Conservation (phyloP, 1,140 invertebrate species). For the Atta cephalotes region DNA sequence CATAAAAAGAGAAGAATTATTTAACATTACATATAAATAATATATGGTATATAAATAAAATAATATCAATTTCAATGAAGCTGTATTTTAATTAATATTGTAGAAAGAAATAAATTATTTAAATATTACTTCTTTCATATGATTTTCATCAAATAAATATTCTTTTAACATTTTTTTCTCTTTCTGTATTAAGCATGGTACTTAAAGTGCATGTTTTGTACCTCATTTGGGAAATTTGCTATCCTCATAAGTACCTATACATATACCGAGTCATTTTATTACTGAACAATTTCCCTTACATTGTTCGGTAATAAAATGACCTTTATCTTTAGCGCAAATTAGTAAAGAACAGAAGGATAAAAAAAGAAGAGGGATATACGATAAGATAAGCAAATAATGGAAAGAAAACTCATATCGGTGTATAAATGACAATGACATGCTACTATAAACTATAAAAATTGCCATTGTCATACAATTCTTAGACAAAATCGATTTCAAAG, state of each 20-base stretch:
- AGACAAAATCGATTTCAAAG: constrained; percentile 36
- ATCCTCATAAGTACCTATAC: not conserved
- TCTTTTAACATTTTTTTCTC: not conserved
- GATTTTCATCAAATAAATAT: constrained; percentile 5
- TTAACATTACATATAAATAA: not conserved
- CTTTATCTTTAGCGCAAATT: constrained; percentile 43
- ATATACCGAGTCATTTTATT: not conserved
- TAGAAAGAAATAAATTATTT: not conserved
- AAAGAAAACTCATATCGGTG: constrained; percentile 15
- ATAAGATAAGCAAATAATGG: constrained; percentile 45
- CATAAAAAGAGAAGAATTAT: not conserved
- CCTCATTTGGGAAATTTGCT: constrained; percentile 12
- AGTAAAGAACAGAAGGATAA: constrained; percentile 19
- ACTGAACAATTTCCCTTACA: constrained; percentile 2
- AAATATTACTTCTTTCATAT: not conserved
- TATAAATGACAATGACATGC: constrained; percentile 8
- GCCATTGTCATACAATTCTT: constrained; percentile 22
- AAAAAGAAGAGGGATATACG: not conserved
- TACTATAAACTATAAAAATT: constrained; percentile 30
- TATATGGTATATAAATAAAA: not conserved
- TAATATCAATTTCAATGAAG: not conserved
- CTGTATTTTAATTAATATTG: not conserved
- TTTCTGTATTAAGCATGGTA: not conserved
- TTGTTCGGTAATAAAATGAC: constrained; percentile 23
- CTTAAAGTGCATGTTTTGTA: constrained; percentile 9